Base-by-base conservation (phyloP, 2,113 vertebrate genomes). In the Otis tarda region DNA sequence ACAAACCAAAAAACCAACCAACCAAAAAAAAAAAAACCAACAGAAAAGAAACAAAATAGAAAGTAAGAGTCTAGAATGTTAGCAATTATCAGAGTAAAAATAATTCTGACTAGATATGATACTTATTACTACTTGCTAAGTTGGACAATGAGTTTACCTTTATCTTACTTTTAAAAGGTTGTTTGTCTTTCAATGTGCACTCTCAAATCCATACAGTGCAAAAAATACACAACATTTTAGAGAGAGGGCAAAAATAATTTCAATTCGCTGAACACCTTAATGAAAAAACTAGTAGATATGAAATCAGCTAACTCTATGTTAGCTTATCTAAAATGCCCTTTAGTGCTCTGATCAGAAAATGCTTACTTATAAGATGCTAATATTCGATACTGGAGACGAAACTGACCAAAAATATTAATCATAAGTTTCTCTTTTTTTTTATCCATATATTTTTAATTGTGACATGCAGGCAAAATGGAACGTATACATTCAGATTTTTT, bases 31-130 rank as follows among this genome's bases (percentile, higher is more conserved):
- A 17, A 15, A 49, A 69, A 27, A 6, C 39, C 39, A 39, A 39
- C 37, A 24, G 2, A 12, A 27, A 63, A 11, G 4, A 57, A 33
- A 12, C 1, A 33, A 11, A 33, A 17, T 43, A 30, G 0, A 16
- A 74, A 35, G 6, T 2, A 64, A 77, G 75, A 45, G 4, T 60
- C 35, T n/a, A 43, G 8, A 71, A 57, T 60, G 75, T 71, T n/a
- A 31, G 7, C 14, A 63, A 4, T 50, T 92, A 37, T 33, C 20
- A 63, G 27, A 69, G 9, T 74, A 80, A 88, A 67, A 5, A 18
- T 22, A 88, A 45, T 86, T 92, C 47, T 89, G 30, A 71, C 18
- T 39, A 61, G 18, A 23, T 59, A 9, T 37, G 4, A 64, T 80
- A 19, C 3, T 7, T 45, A 35, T 25, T 79, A 45, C 12, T 53